Base-by-base conservation (phyloP, 2,888 invertebrate species). In the Chrysomela aeneicollis region DNA sequence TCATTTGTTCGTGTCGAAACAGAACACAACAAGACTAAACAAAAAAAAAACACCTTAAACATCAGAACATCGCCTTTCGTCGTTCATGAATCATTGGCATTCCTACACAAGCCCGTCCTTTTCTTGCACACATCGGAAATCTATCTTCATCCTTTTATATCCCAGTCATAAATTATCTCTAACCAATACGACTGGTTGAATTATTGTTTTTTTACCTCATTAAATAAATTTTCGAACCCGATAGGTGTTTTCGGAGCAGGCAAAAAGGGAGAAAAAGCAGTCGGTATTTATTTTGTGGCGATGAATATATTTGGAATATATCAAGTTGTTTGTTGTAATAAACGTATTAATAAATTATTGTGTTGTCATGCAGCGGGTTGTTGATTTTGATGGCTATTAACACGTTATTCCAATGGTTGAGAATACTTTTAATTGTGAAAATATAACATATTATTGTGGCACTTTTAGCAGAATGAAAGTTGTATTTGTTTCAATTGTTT, bases 51-150 rank as follows among this genome's bases (percentile, higher is more conserved):
- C 66, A 75, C 74, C 73, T 81, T 79, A 81, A 81, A 81, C 80
- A 81, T 80, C 79, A 74, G 78, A 82, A 82, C 81, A 80, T 81
- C 78, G 81, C 77, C 81, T 81, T 81, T 82, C 79, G 80, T 80
- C 81, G 80, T 79, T 73, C 80, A 81, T 82, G 82, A 82, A 82
- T 82, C 82, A 82, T 80, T 77, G 80, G 81, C 79, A 82, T 82
- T 81, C 81, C 78, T 74, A 64, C 65, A 66, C 59, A 49, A 69
- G 53, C 59, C 67, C 68, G 61, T 75, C 75, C 73, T 71, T 60
- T 35, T 76, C 73, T 21, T 12, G 42, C 63, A 52, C 61, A 21
- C 49, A 15, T 17, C 22, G 47, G 17, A 35, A 21, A n/a, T 42
- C 49, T 57, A 69, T 67, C 59, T 61, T 71, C 67, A 55, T 78